phyloP scores from a whole-genome alignment of 1,140 invertebrate species.

The Lineus longissimus region DNA sequence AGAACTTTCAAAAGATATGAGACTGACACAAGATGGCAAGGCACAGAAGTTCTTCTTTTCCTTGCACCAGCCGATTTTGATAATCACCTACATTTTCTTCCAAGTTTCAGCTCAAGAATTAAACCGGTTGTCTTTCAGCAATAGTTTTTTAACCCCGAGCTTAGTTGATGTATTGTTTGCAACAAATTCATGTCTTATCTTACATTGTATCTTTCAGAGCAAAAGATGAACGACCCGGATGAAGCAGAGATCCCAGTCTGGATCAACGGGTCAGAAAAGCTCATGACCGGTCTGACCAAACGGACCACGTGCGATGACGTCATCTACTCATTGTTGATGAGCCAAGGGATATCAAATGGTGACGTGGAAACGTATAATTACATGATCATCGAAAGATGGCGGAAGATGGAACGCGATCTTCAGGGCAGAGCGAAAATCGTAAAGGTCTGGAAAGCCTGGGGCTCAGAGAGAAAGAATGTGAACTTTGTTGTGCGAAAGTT shows the following conservation, averaged over 20 bases:
- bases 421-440: conserved; percentile 66
- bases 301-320: conserved; percentile 75
- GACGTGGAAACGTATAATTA: conserved; percentile 38
- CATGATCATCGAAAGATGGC: conserved; percentile 53
- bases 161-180: too few relatives aligned
- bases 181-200: too few relatives aligned
- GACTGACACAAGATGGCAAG: too few relatives aligned
- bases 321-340: conserved; percentile 64
- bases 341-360: conserved; percentile 25
- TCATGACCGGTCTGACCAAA: conserved; percentile 71
- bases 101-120: too few relatives aligned
- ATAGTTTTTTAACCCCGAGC: too few relatives aligned
- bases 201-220: too few relatives aligned
- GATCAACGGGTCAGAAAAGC: conserved; percentile 70
- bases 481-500: conserved; percentile 53
- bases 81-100: too few relatives aligned
- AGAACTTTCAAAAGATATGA: too few relatives aligned
- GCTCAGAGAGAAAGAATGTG: conserved; percentile 68
- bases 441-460: conserved; percentile 73
- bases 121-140: too few relatives aligned
- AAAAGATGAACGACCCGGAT: too few relatives aligned
- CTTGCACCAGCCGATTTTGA: too few relatives aligned
- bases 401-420: conserved; percentile 66
- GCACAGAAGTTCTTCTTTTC: too few relatives aligned
- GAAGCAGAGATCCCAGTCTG: conserved; percentile 69